Base-by-base conservation (phyloP, 2,113 vertebrate genomes). In the Arvicanthis niloticus region DNA sequence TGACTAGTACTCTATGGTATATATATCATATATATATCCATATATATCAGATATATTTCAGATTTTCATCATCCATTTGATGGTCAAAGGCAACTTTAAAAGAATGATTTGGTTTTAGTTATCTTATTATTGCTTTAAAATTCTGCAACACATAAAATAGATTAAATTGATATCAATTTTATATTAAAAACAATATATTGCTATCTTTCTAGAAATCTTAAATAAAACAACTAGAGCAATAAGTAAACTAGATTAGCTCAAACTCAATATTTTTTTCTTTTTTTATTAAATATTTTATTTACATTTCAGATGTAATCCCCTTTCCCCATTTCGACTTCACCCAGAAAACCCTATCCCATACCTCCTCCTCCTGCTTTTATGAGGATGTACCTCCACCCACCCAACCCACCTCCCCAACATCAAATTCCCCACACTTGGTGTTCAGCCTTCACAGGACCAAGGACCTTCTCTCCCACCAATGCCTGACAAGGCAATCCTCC, bases 111-210 rank as follows among this genome's bases (percentile, higher is more conserved):
- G 7, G 19, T 68, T 75, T 92, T 19, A 60, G 10, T 75, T 91
- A 45, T 51, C 84, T 91, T 91, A 78, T 78, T 72, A 75, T 85
- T 73, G 16, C 26, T 84, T 75, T 73, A 88, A 85, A 75, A 70
- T 77, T 82, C 22, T 88, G 26, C 48, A 78, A 91, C 19, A 26
- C 2, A 60, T 82, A 94, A 56, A 31, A 95, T 51, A 81, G 60
- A 40, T 56, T 72, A 53, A 53, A 7, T 91, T 92, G 82, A 60
- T 80, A 73, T 58, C 48, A 73, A 88, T 15, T 89, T 7, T 89
- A 70, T 65, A 92, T 60, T 92, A 89, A 86, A n/a, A 19, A 65
- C 42, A 82, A 77, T 94, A 42, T 88, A 82, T 68, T 58, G 42
- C n/a, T 78, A n/a, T 37, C 7, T 82, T 93, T 93, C 60, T 88